Evolutionary conservation across 2,113 vertebrate genomes (phyloP).

Genomic region (Lamprologus sp.): DNA sequence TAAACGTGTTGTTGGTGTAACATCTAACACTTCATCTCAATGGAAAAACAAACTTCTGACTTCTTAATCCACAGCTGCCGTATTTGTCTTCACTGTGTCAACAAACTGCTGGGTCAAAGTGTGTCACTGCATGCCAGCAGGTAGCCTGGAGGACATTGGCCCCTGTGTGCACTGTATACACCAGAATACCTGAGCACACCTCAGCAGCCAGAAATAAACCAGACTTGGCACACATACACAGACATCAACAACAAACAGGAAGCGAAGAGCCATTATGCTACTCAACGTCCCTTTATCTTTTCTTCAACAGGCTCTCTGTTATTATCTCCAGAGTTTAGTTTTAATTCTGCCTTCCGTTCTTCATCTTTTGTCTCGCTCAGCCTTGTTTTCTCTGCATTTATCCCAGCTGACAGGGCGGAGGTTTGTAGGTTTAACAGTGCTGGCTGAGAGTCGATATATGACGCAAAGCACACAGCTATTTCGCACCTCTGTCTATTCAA

Average conservation of each 20-base stretch:
- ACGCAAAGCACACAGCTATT: neutral
- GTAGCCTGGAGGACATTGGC: neutral
- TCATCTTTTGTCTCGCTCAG: neutral
- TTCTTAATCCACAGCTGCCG: neutral
- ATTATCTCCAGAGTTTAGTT: neutral
- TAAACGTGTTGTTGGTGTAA: neutral
- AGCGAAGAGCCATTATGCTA: neutral
- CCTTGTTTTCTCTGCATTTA: neutral
- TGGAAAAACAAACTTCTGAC: neutral
- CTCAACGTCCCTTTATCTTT: accelerated
- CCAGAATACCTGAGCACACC: slow-evolving; percentile 11
- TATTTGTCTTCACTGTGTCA: neutral
- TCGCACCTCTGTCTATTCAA: neutral
- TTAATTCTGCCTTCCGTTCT: neutral
- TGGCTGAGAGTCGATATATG: neutral
- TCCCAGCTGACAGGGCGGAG: neutral
- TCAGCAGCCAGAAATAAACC: neutral
- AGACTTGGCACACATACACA: neutral
- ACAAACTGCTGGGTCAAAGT: neutral
- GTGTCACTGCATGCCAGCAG: neutral
- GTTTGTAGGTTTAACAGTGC: neutral
- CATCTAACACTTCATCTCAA: neutral
- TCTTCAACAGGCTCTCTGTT: accelerated
- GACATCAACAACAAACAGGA: neutral
- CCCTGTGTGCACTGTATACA: slow-evolving; percentile 2